A percentile compares a stretch with the other conserved stretches of the same genome.
These are phyloP conservation scores for Microtus pennsylvanicus DNA, from an alignment of 2,113 vertebrate genomes.

Conservation along the genomic window DNA sequence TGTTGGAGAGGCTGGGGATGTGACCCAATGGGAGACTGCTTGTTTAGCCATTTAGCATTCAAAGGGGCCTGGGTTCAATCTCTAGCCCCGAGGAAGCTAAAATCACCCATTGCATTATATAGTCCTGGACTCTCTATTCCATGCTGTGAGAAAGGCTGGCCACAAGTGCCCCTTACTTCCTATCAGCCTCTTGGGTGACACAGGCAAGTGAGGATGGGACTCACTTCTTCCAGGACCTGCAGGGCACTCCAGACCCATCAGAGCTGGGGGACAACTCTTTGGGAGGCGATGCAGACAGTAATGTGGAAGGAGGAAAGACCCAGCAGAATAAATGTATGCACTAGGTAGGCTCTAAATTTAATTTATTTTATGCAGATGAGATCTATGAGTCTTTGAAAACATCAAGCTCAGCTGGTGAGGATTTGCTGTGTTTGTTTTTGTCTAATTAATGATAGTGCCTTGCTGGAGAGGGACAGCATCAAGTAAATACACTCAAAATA, in stretches of 20 bases:
- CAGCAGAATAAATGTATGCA: not conserved
- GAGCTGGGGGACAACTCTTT: not conserved
- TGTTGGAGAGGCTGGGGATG: rapidly evolving
- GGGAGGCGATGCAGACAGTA: not conserved
- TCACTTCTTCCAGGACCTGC: not conserved
- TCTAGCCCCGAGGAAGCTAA: not conserved
- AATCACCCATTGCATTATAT: not conserved
- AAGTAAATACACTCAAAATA: conserved; percentile 32
- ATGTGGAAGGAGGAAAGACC: not conserved
- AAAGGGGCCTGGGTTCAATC: not conserved
- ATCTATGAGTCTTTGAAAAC: conserved; percentile 63
- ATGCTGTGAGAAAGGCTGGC: not conserved
- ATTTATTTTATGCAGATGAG: conserved; percentile 75
- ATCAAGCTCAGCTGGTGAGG: conserved; percentile 69
- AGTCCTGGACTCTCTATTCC: not conserved
- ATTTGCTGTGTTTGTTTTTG: conserved; percentile 66
- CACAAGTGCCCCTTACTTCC: not conserved
- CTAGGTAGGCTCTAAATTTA: conserved; percentile 57
- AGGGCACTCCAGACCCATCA: not conserved
- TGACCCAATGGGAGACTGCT: too few species aligned
- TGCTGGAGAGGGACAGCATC: conserved; percentile 59
- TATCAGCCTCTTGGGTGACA: not conserved
- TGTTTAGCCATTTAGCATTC: not conserved
- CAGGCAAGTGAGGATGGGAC: not conserved
- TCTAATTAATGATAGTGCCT: conserved; percentile 76